phyloP scores from a whole-genome alignment of 2,113 vertebrate genomes.

The Echinops telfairi region DNA sequence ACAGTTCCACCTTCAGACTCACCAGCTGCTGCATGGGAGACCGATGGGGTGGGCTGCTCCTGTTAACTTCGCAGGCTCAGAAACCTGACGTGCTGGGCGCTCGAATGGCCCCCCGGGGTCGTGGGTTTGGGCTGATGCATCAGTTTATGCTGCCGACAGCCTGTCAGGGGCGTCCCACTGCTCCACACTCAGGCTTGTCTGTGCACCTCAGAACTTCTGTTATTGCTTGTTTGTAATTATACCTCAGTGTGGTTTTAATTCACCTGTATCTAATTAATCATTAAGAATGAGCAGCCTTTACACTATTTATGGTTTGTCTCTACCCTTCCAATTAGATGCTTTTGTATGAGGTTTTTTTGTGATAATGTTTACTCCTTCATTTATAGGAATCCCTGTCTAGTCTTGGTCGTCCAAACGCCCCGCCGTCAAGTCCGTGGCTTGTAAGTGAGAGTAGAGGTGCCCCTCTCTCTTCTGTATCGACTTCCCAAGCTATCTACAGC shows the following conservation, averaged over 20 bases:
- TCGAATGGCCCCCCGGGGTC: too few species aligned
- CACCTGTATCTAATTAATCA: conserved; percentile 11
- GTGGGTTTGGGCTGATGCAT: background rate
- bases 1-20: too few species aligned
- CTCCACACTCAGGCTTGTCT: background rate
- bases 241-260: conserved; percentile 32
- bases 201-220: background rate
- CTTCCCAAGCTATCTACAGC: conserved; percentile 42
- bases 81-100: too few species aligned
- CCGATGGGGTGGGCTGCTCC: too few species aligned
- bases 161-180: background rate
- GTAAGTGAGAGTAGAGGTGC: background rate
- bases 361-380: conserved; percentile 36
- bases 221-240: background rate
- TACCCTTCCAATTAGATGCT: background rate
- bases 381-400: conserved; percentile 17
- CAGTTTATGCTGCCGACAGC: background rate
- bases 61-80: too few species aligned
- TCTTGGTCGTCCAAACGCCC: too few species aligned
- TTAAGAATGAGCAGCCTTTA: conserved; percentile 1
- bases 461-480: background rate
- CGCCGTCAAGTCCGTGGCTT: too few species aligned
- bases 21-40: too few species aligned
- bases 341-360: background rate
- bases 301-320: background rate